phyloP scores from a whole-genome alignment of 2,113 vertebrate species.

The Aphyosemion australe region DNA sequence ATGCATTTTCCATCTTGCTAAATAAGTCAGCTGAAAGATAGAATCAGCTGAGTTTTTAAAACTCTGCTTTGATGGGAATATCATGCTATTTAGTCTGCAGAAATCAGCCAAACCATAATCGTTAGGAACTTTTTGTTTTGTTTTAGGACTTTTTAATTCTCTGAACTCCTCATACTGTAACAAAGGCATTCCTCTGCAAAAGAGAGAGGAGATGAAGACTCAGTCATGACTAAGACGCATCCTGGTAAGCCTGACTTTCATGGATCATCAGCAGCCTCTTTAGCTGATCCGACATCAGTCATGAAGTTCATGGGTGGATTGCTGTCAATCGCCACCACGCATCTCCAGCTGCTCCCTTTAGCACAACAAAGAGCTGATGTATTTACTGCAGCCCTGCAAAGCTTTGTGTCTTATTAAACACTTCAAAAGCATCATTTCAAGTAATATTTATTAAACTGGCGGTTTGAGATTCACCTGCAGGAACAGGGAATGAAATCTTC shows the following conservation, averaged over 20 bases:
- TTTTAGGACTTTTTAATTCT: too few species aligned
- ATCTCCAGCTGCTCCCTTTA: slow-evolving; percentile 37
- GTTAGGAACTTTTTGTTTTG: too few species aligned
- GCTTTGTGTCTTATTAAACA: background rate
- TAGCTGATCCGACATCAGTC: slow-evolving; percentile 66
- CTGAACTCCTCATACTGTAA: background rate
- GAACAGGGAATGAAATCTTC: background rate
- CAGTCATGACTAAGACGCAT: slow-evolving; percentile 43
- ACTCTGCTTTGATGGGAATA: too few species aligned
- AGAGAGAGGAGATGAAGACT: slow-evolving; percentile 1
- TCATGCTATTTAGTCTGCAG: too few species aligned
- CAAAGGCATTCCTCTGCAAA: background rate
- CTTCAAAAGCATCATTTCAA: background rate
- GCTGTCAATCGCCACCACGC: slow-evolving; percentile 57
- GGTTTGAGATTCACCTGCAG: background rate
- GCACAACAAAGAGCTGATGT: slow-evolving; percentile 13
- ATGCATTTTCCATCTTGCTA: too few species aligned
- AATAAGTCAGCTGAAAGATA: too few species aligned
- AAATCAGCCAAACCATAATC: too few species aligned
- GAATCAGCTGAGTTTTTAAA: too few species aligned
- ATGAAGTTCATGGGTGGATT: slow-evolving; percentile 64
- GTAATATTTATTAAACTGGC: background rate
- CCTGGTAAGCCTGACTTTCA: slow-evolving; percentile 65
- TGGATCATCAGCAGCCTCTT: slow-evolving; percentile 64
- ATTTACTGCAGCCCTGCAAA: slow-evolving; percentile 2